Base-by-base conservation (phyloP, 2,888 invertebrate species). In the Spodoptera littoralis region DNA sequence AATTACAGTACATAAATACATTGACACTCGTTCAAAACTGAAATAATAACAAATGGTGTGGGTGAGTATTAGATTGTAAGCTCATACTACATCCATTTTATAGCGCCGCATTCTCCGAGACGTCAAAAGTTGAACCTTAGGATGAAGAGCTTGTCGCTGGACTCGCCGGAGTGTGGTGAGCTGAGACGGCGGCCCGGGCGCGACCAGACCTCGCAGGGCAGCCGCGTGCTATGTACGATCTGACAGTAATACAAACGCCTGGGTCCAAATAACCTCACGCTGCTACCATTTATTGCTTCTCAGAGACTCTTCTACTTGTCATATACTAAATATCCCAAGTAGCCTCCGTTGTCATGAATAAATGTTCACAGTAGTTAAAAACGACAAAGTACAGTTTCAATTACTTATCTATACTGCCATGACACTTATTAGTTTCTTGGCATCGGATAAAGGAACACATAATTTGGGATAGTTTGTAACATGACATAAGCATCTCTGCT, bases 81-180 rank as follows among this genome's bases (percentile, higher is more conserved):
- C 89, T 93, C 86, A 92, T 90, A 84, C 84, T 88, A 84, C 84
- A 83, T 91, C 80, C 82, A 89, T 94, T 89, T 94, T 94, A 92
- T 96, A 98, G 98, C 98, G 90, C 98, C 98, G 83, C 98, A 99
- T 95, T 99, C 98, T 92, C 99, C 99, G 87, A 97, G 98, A 89
- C 97, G 98, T 73, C 98, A 98, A 96, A 98, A 98, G 95, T 96
- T 99, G 95, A 98, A 99, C 95, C 96, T 99, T 92, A 97, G 99
- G 90, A 99, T 99, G 99, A 99, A 99, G 96, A 98, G 98, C 90
- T 96, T 99, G 84, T 99, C 99, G 71, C 95, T 99, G 96, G 99
- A 99, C 92, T 98, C 98, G 42, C 99, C 99, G 73, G 99, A 99
- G 92, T 98, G 98, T 83, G 97, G 98, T 69, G 98, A 98, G 90